phyloP scores from a whole-genome alignment of 2,113 vertebrate species.

The Motacilla alba region DNA sequence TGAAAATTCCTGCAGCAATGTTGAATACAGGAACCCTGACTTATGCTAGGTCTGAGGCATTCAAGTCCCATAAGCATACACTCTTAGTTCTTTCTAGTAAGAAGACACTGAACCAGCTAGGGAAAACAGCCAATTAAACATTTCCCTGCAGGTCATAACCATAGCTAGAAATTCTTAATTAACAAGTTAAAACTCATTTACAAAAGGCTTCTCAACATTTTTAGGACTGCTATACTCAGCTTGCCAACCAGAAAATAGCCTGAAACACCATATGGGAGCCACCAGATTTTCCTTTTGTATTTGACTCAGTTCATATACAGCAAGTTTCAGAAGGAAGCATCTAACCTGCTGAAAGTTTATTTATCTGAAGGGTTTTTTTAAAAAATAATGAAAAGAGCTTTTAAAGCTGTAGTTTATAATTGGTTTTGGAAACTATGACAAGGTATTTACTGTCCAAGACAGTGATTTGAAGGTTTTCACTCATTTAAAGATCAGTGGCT shows the following conservation, averaged over 20 bases:
- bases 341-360: not conserved
- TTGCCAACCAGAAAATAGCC: not conserved
- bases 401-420: not conserved
- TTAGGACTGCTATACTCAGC: not conserved
- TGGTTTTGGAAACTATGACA: not conserved
- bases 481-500: not conserved
- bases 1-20: not conserved
- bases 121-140: conserved; percentile 43
- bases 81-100: not conserved
- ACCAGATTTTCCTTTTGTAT: not conserved
- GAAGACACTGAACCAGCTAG: not conserved
- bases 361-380: not conserved
- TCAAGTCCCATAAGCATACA: not conserved
- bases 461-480: not conserved
- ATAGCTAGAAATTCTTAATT: conserved; percentile 49
- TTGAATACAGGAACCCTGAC: not conserved
- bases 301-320: not conserved
- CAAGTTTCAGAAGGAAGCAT: not conserved
- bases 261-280: not conserved
- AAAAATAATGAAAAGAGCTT: not conserved
- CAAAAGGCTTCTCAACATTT: conserved; percentile 19
- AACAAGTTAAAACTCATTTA: conserved; percentile 37
- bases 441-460: not conserved
- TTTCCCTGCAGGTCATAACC: conserved; percentile 28
- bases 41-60: not conserved